Evolutionary conservation across 2,797 vertebrate species (phyloP), one percentile per base, ranked within the genome.

Genomic region (Leuciscus waleckii): DNA sequence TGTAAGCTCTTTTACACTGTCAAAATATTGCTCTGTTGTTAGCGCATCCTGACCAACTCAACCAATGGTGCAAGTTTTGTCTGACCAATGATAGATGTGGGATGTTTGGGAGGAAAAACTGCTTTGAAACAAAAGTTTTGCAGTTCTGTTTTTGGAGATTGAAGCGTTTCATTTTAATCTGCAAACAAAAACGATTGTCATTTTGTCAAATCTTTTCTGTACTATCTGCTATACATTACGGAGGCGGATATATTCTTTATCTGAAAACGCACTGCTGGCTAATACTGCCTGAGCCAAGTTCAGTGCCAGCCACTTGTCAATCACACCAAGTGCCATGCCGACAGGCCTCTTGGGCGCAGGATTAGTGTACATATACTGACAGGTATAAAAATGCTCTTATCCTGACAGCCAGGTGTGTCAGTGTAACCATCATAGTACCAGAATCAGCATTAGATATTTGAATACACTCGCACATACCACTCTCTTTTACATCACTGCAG

Each of bases 231-330:
- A 68, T 61, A 79, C 69, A 67, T 73, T 61, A 83, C 10, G 65
- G 81, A 65, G 54, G 19, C 46, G n/a, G 77, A 76, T 81, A 41
- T 71, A 86, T 79, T 86, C 21, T 37, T 67, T 26, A 58, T 16
- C 35, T 71, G 81, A 77, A 86, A 77, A 21, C 41, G 13, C 88
- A 41, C 77, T 70, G 63, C 74, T 58, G 63, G 51, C 75, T 75
- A 71, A 26, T 46, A 69, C 79, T 41, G 29, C 67, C 70, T 35
- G 5, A 46, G 32, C 46, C 58, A 83, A 74, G 43, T 67, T 80
- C 32, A 39, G 26, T 56, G 21, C 67, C 82, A 82, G 76, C 87
- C 83, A 61, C 29, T 29, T 85, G 87, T 87, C 89, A 89, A 21
- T 89, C 89, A 87, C 19, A 16, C 56, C 7, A 10, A 26, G 63